phyloP scores from a whole-genome alignment of 2,888 invertebrate species.

The Drosophila peninsularis region DNA sequence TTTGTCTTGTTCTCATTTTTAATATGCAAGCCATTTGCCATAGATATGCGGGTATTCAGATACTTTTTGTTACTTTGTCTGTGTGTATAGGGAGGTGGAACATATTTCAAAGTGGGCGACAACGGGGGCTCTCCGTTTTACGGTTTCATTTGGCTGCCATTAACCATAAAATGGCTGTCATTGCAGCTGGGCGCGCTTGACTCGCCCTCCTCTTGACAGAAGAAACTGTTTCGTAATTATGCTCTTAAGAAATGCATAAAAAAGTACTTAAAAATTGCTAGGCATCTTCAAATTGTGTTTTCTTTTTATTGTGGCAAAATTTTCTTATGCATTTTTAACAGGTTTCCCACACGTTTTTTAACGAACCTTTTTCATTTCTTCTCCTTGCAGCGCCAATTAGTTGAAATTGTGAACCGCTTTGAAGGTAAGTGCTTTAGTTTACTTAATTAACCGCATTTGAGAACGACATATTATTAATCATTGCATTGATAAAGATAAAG shows the following conservation, averaged over 20 bases:
- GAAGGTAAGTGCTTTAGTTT: slow-evolving; percentile 47
- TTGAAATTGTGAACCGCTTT: slow-evolving; percentile 20
- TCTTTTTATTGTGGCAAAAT: slow-evolving; percentile 11
- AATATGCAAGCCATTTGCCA: slow-evolving; percentile 65
- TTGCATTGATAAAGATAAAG: neutral
- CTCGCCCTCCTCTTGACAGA: neutral
- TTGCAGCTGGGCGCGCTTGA: slow-evolving; percentile 28
- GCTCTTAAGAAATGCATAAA: slow-evolving; percentile 57
- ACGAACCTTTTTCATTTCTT: slow-evolving; percentile 17
- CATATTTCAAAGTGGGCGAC: slow-evolving; percentile 37
- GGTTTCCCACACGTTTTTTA: slow-evolving; percentile 27
- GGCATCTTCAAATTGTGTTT: slow-evolving; percentile 28
- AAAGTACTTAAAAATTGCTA: slow-evolving; percentile 38
- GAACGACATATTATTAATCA: neutral
- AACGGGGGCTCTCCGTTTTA: slow-evolving; percentile 27
- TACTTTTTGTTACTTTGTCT: slow-evolving; percentile 57
- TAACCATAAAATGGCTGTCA: slow-evolving; percentile 62
- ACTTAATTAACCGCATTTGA: slow-evolving; percentile 6
- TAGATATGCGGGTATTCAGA: slow-evolving; percentile 47
- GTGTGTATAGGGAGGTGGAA: slow-evolving; percentile 1
- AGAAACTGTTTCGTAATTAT: slow-evolving; percentile 60
- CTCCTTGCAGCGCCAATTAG: slow-evolving; percentile 45
- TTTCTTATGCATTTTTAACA: slow-evolving; percentile 33
- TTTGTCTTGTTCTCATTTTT: slow-evolving; percentile 58
- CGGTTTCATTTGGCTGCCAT: slow-evolving; percentile 46